Evolutionary conservation across 2,888 invertebrate genomes (phyloP), one percentile per base, ranked within the genome.

Genomic region (Fissipunctia ypsillon): DNA sequence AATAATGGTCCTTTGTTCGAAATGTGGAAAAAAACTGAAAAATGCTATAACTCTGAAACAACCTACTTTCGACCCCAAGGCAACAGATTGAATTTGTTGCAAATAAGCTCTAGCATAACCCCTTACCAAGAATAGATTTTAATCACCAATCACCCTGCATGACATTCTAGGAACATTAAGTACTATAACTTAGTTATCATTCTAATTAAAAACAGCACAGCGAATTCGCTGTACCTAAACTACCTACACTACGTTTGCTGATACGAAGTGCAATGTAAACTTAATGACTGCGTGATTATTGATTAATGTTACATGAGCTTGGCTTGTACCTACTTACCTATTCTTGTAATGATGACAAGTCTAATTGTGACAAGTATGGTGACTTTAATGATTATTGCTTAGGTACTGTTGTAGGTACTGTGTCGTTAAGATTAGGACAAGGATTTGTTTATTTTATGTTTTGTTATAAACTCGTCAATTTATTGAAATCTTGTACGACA

Each of bases 201-300:
- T 80, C 57, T 60, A 70, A 84, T 84, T 75, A 75, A 81, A 64
- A 84, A 43, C 76, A 66, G 25, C 57, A 48, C 48, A 54, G 61
- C 67, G 12, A 68, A 75, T 80, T 70, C 48, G 68, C 28, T 65
- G 61, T 57, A 56, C 10, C 1, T 14, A 35, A 38, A 12, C 38
- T 38, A 38, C 38, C 38, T 9, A n/a, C 50, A n/a, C n/a, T n/a
- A n/a, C n/a, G n/a, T n/a, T n/a, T 31, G 52, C 48, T 60, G 65
- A 69, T 50, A 69, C 45, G 50, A 71, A 73, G 22, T 84, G 69
- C 66, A 67, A 56, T 67, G 59, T 65, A 76, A 84, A 68, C 65
- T 73, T 70, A 81, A 76, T 61, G 38, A 73, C 64, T 71, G 48
- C 70, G 54, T 68, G 76, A 75, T 84, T 80, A 74, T 59, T 68